These are phyloP conservation scores for Drosophila saltans DNA, from an alignment of 1,140 invertebrate genomes.

Conservation along the genomic window DNA sequence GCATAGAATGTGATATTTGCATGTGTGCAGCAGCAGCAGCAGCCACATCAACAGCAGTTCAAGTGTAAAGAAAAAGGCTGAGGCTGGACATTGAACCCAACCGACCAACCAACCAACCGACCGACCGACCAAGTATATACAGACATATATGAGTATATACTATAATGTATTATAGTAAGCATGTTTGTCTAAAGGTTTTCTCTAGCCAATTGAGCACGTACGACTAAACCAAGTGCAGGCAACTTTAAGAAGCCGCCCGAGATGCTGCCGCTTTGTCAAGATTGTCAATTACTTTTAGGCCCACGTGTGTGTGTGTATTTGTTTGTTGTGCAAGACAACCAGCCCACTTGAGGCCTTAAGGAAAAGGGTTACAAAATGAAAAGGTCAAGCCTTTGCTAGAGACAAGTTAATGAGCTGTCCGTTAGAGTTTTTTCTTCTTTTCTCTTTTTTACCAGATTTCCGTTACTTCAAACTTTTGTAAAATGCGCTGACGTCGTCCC, in stretches of 20 bases:
- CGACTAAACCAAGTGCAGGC: constrained; percentile 31
- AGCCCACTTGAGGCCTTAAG: constrained; percentile 33
- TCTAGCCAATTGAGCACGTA: constrained; percentile 72
- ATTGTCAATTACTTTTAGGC: constrained; percentile 51
- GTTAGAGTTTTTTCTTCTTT: constrained; percentile 10
- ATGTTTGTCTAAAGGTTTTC: constrained; percentile 14
- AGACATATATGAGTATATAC: too few species aligned
- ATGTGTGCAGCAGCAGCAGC: constrained; percentile 18
- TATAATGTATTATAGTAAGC: too few species aligned
- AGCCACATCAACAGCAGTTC: constrained; percentile 37
- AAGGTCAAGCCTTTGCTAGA: constrained; percentile 15
- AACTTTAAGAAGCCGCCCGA: constrained; percentile 42
- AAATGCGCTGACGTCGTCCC: constrained; percentile 64
- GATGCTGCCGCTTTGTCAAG: constrained; percentile 28
- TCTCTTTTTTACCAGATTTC: constrained; percentile 70
- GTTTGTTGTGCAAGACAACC: constrained; percentile 50
- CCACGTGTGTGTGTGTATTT: neutral
- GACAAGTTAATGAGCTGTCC: constrained; percentile 24
- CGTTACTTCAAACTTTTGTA: constrained; percentile 81
- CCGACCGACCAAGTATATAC: too few species aligned
- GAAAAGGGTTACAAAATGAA: constrained; percentile 12
- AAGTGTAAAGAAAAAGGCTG: constrained; percentile 44
- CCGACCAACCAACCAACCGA: neutral
- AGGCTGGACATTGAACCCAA: constrained; percentile 54
- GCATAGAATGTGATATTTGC: too few species aligned